These are phyloP conservation scores for Pachypeltis micranthus DNA, from an alignment of 1,140 invertebrate species.

Conservation along the genomic window DNA sequence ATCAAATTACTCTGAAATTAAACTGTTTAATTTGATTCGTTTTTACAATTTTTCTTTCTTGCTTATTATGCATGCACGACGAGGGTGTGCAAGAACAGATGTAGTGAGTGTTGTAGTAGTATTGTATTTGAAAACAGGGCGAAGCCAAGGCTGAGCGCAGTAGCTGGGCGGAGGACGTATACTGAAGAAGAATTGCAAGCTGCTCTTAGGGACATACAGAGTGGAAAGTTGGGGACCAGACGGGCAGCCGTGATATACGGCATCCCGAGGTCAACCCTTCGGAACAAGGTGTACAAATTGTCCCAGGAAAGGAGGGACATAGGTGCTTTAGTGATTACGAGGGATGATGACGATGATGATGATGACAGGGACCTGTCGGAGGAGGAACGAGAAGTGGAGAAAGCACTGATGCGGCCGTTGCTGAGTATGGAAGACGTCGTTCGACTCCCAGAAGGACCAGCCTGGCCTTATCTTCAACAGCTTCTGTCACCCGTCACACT, in stretches of 20 bases:
- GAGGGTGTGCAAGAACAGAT: slow-evolving; percentile 14
- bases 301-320: slow-evolving; percentile 43
- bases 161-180: slow-evolving; percentile 57
- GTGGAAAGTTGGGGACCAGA: slow-evolving; percentile 79
- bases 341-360: slow-evolving; percentile 36
- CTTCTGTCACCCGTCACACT: slow-evolving; percentile 34
- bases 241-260: slow-evolving; percentile 88
- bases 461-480: slow-evolving; percentile 45
- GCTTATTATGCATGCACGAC: slow-evolving; percentile 9
- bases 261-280: slow-evolving; percentile 84
- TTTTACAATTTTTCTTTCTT: slow-evolving; percentile 10
- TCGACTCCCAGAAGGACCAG: slow-evolving; percentile 39
- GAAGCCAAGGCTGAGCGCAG: slow-evolving; percentile 47
- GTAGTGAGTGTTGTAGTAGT: slow-evolving; percentile 21
- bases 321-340: slow-evolving; percentile 15
- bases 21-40: no score
- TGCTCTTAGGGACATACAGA: slow-evolving; percentile 82
- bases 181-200: slow-evolving; percentile 83
- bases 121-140: slow-evolving; percentile 39
- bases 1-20: slow-evolving; percentile 12
- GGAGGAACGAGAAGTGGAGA: slow-evolving; percentile 50
- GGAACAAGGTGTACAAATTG: slow-evolving; percentile 88
- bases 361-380: slow-evolving; percentile 51
- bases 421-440: slow-evolving; percentile 48
- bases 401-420: slow-evolving; percentile 43